phyloP scores from a whole-genome alignment of 64 coral and sea anemone species.

The Pachyseris speciosa region DNA sequence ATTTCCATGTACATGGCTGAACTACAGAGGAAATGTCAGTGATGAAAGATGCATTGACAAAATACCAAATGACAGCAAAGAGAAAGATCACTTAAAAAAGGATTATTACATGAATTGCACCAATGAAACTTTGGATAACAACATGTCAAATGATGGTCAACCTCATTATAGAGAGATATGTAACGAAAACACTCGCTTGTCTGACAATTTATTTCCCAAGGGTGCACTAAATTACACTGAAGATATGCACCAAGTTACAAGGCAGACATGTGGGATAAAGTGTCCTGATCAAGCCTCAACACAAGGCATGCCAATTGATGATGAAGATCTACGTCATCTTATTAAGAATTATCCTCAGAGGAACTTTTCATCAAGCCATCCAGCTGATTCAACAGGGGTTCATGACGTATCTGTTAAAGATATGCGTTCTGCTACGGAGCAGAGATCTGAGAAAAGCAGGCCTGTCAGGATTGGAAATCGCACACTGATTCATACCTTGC shows the following conservation, averaged over 20 bases:
- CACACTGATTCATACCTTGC: conserved; percentile 44
- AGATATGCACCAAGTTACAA: background rate
- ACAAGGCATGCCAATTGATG: background rate
- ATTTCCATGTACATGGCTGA: background rate
- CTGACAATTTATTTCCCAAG: background rate
- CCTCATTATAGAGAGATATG: background rate
- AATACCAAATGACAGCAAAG: background rate
- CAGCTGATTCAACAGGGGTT: background rate
- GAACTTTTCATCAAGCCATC: background rate
- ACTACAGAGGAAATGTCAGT: background rate
- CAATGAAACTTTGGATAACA: background rate
- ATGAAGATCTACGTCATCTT: background rate
- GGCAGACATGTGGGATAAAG: background rate
- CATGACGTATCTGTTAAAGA: background rate
- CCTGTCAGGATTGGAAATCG: background rate
- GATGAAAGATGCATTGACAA: background rate
- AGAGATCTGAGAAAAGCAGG: background rate
- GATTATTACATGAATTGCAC: background rate
- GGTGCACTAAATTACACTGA: background rate
- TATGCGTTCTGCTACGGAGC: background rate
- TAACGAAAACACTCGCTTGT: background rate
- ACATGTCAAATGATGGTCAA: background rate
- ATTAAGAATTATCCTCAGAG: background rate
- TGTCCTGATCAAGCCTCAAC: background rate
- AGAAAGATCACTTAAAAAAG: background rate